Conservation (phyloP, 1,140 invertebrate species). For the Vollenhovia emeryi region DNA sequence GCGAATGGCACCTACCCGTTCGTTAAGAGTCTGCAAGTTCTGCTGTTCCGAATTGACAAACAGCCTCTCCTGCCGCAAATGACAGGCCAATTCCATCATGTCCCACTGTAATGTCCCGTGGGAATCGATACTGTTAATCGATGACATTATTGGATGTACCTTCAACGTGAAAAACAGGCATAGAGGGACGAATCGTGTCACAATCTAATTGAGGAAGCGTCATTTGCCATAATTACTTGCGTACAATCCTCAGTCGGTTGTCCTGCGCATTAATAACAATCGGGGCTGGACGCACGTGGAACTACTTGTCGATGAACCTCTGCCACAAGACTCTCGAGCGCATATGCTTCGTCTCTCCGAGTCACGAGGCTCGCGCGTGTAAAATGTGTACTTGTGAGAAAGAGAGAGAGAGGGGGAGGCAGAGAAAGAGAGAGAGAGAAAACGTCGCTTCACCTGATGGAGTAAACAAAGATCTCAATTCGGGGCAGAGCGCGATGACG, state of each 20-base stretch:
- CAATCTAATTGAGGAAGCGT: neutral
- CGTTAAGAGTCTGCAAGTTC: constrained; percentile 90
- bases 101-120: constrained; percentile 85
- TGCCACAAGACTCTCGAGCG: neutral
- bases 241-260: constrained; percentile 34
- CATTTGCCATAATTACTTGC: constrained; percentile 30
- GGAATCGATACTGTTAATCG: constrained; percentile 81
- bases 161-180: neutral
- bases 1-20: constrained; percentile 85
- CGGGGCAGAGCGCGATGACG: no score
- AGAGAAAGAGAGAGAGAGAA: neutral
- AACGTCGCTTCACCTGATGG: constrained; percentile 21
- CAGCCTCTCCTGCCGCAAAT: constrained; percentile 90
- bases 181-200: neutral
- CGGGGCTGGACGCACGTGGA: no score
- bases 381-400: neutral
- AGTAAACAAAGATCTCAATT: constrained; percentile 22
- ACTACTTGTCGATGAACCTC: neutral
- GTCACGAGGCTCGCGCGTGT: neutral
- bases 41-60: constrained; percentile 90
- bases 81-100: constrained; percentile 89
- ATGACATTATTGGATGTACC: constrained; percentile 80
- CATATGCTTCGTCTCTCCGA: constrained; percentile 14
- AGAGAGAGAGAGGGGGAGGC: neutral
- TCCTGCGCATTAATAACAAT: constrained; percentile 30